A percentile compares a stretch with the other conserved stretches of the same genome.
Conservation (phyloP, 1,140 invertebrate species). For the Orchesella cincta region DNA sequence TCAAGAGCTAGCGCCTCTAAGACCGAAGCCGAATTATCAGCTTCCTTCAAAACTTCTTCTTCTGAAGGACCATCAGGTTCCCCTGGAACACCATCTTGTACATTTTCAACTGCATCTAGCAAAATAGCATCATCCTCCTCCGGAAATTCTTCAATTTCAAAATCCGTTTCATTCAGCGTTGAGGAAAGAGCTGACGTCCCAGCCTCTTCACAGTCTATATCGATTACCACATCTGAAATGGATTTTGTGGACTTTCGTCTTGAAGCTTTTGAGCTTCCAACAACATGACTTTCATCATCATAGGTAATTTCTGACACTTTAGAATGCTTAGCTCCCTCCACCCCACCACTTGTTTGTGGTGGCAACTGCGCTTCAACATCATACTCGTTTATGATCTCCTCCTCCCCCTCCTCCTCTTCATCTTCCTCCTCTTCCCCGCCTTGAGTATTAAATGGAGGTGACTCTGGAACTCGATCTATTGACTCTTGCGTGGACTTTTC, state of each 20-base stretch:
- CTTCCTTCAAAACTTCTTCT: background rate
- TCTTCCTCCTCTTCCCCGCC: background rate
- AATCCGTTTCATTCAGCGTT: background rate
- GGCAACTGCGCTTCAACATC: slow-evolving; percentile 1
- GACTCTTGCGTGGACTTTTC: background rate
- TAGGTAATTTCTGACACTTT: background rate
- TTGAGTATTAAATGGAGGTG: background rate
- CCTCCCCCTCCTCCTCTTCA: background rate
- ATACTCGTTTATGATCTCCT: too few relatives aligned
- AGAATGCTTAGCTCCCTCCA: too few relatives aligned
- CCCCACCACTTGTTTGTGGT: background rate
- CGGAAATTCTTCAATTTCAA: background rate
- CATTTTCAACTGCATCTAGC: background rate
- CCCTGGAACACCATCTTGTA: background rate
- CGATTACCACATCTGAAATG: too few relatives aligned
- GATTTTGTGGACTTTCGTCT: too few relatives aligned
- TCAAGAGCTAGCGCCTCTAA: background rate
- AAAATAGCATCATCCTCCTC: background rate
- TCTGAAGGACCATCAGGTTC: background rate
- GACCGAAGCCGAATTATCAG: too few relatives aligned
- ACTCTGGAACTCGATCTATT: background rate
- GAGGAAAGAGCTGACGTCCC: background rate
- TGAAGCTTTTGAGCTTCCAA: background rate
- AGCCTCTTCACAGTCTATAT: too few relatives aligned
- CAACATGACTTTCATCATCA: background rate